These are phyloP conservation scores for Pithys albifrons DNA, from an alignment of 2,113 vertebrate genomes.

Conservation along the genomic window DNA sequence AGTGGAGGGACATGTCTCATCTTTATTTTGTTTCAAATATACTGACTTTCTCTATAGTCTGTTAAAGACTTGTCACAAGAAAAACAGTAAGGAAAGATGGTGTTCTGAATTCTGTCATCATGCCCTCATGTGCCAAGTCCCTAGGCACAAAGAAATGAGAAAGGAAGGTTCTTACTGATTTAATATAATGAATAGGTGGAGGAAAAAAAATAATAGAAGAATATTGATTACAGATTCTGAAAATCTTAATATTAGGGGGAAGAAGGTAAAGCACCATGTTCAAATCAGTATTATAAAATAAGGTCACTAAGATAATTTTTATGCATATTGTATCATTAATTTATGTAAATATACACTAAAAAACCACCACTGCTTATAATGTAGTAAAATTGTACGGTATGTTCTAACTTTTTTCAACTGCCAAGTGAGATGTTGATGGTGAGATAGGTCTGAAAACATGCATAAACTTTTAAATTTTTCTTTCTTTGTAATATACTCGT, in stretches of 20 bases:
- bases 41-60: background rate
- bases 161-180: background rate
- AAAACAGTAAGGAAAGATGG: background rate
- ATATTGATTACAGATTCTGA: no score
- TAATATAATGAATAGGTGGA: background rate
- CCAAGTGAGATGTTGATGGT: background rate
- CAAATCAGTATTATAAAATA: background rate
- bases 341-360: background rate
- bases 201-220: background rate
- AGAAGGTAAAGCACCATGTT: accelerated
- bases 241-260: background rate
- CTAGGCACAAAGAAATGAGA: background rate
- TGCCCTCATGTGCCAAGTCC: background rate
- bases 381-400: background rate
- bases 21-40: background rate
- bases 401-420: background rate
- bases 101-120: background rate
- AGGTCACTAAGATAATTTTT: background rate
- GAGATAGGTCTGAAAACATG: background rate
- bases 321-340: background rate
- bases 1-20: background rate
- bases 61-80: background rate
- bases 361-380: background rate
- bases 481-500: background rate
- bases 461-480: background rate